phyloP scores from a whole-genome alignment of 2,888 invertebrate genomes.

The Ennomos quercinarius region DNA sequence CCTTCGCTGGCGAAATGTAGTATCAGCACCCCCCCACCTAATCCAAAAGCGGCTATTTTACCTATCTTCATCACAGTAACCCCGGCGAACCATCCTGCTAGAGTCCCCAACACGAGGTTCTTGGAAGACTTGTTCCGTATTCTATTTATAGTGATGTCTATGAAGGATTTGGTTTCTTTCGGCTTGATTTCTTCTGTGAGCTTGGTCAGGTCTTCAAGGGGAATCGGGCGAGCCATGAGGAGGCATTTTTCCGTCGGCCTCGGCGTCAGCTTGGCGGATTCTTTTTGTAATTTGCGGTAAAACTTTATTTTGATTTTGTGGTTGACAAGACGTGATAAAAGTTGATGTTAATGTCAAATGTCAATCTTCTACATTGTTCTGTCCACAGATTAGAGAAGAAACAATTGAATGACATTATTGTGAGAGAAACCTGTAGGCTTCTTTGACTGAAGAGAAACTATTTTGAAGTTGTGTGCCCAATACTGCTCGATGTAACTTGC shows the following conservation, averaged over 20 bases:
- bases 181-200: conserved; percentile 50
- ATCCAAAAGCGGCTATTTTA: conserved; percentile 93
- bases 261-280: conserved; percentile 18
- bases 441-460: too few species aligned
- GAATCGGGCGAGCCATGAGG: conserved; percentile 68
- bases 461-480: too few species aligned
- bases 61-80: conserved; percentile 92
- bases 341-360: background rate
- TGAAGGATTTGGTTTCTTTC: conserved; percentile 48
- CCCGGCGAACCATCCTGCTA: conserved; percentile 88
- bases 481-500: too few species aligned
- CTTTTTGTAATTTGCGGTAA: background rate
- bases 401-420: too few species aligned
- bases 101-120: conserved; percentile 64
- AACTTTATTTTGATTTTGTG: conserved; percentile 13
- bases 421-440: too few species aligned
- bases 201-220: conserved; percentile 50
- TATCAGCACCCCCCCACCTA: conserved; percentile 95
- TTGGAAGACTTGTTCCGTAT: conserved; percentile 59
- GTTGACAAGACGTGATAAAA: conserved; percentile 4
- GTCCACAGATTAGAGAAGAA: too few species aligned
- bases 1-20: conserved; percentile 94
- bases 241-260: conserved; percentile 44
- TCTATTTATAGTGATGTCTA: conserved; percentile 58
- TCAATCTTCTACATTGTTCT: background rate